phyloP scores from a whole-genome alignment of 1,140 invertebrate genomes.

The Armadillidium nasatum region DNA sequence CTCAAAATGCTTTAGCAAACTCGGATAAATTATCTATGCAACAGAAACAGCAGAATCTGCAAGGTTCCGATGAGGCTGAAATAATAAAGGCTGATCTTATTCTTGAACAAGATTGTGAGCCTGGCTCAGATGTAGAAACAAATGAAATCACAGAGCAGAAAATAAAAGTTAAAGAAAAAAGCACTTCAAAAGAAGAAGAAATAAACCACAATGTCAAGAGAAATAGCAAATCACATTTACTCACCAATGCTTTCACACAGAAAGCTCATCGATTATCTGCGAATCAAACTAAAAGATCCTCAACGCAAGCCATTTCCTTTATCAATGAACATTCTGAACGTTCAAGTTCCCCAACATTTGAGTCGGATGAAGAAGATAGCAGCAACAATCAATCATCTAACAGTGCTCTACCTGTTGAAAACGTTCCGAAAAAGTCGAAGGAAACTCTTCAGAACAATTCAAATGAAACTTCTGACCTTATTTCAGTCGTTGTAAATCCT shows the following conservation, averaged over 20 bases:
- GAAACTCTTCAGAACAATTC: slow-evolving; percentile 30
- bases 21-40: neutral
- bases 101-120: too few species aligned
- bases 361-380: slow-evolving; percentile 78
- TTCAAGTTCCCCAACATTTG: slow-evolving; percentile 90
- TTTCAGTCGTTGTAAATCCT: too few species aligned
- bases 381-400: slow-evolving; percentile 52
- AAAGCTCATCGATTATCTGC: neutral
- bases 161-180: too few species aligned
- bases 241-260: neutral
- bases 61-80: neutral
- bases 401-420: slow-evolving; percentile 54
- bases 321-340: slow-evolving; percentile 62
- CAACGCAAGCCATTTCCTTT: slow-evolving; percentile 18
- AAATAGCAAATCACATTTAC: slow-evolving; percentile 50
- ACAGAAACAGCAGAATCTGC: neutral
- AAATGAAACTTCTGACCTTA: too few species aligned
- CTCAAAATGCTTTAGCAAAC: neutral
- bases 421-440: slow-evolving; percentile 57
- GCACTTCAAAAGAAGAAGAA: slow-evolving; percentile 46
- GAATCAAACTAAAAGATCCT: neutral
- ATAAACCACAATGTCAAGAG: slow-evolving; percentile 58
- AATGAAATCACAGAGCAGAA: too few species aligned
- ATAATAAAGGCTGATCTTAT: too few species aligned
- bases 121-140: too few species aligned